Base-by-base conservation (phyloP, 2,113 vertebrate species). In the Procavia capensis region DNA sequence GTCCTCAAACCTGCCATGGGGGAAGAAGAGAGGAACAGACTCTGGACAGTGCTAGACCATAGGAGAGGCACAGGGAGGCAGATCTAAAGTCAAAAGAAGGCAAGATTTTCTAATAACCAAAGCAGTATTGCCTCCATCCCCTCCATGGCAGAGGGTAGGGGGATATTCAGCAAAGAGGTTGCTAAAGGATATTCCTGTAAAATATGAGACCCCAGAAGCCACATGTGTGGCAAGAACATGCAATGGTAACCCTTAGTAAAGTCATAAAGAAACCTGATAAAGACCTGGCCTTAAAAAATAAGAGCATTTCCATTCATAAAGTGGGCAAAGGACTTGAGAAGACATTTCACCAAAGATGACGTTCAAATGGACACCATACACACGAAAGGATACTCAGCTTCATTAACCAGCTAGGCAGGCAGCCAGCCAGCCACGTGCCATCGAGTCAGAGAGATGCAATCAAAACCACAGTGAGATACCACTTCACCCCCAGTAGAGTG, bases 171-270 rank as follows among this genome's bases (percentile, higher is more conserved):
- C 68, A 68, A 43, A 45, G n/a, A 72, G 36, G 19, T 39, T 57
- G 34, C 16, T 88, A 63, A 94, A 81, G 70, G 17, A 6, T 63
- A n/a, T 83, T 88, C 54, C 91, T 43, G 4, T n/a, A 24, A 61
- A 0, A 19, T 29, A 25, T 0, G 14, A 85, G 20, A 41, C 6
- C 41, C 34, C 39, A 57, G 34, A 72, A 43, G 29, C 84, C 81
- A 98, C 97, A 98, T 86, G 95, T 97, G 96, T 95, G 94, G 79
- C 91, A 96, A 95, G 96, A 98, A 95, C 97, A 90, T 96, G 85
- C 16, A 39, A 87, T 94, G 96, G 97, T 98, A 96, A 97, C 94
- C 95, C 92, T 96, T 95, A 85, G 85, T 98, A 95, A 98, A 98
- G 95, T 96, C 91, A 91, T 89, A 92, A 96, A 91, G 96, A 96